These are phyloP conservation scores for Knipowitschia caucasica DNA, from an alignment of 2,797 vertebrate species.

Conservation along the genomic window DNA sequence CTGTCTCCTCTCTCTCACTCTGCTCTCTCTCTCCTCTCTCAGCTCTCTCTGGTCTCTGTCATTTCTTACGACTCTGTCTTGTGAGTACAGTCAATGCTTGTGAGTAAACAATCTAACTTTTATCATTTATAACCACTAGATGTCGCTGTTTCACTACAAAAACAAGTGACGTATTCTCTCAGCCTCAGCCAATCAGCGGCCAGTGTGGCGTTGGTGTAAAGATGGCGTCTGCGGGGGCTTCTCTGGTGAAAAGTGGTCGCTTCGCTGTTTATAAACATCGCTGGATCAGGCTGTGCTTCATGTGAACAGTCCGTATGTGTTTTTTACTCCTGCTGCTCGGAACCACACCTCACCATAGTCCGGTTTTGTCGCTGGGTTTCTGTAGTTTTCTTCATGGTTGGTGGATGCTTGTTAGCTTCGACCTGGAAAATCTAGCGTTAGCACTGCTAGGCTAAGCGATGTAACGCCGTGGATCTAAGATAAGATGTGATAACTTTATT, in stretches of 20 bases:
- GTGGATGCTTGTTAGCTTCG: constrained; percentile 56
- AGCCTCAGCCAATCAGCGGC: constrained; percentile 59
- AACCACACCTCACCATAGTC: too few relatives aligned
- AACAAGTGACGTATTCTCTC: constrained; percentile 52
- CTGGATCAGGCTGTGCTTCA: constrained; percentile 15
- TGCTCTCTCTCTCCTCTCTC: too few relatives aligned
- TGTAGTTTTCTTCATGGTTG: constrained; percentile 39
- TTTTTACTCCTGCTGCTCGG: too few relatives aligned
- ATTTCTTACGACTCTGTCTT: too few relatives aligned
- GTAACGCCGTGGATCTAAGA: constrained; percentile 47
- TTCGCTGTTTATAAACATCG: constrained; percentile 43
- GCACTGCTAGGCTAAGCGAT: constrained; percentile 46
- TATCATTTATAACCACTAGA: too few relatives aligned
- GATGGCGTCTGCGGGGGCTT: constrained; percentile 69
- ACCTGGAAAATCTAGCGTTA: constrained; percentile 57
- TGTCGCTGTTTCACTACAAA: constrained; percentile 25
- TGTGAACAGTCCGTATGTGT: constrained; percentile 1
- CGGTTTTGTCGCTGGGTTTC: background rate
- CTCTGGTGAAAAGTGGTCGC: constrained; percentile 45
- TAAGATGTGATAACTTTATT: too few relatives aligned
- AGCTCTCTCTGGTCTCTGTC: too few relatives aligned
- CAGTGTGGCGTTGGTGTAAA: constrained; percentile 61
- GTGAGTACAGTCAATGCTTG: too few relatives aligned
- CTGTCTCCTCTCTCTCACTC: too few relatives aligned
- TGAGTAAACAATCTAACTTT: too few relatives aligned